These are phyloP conservation scores for Rallus limicola DNA, from an alignment of 2,113 vertebrate species.

Conservation along the genomic window DNA sequence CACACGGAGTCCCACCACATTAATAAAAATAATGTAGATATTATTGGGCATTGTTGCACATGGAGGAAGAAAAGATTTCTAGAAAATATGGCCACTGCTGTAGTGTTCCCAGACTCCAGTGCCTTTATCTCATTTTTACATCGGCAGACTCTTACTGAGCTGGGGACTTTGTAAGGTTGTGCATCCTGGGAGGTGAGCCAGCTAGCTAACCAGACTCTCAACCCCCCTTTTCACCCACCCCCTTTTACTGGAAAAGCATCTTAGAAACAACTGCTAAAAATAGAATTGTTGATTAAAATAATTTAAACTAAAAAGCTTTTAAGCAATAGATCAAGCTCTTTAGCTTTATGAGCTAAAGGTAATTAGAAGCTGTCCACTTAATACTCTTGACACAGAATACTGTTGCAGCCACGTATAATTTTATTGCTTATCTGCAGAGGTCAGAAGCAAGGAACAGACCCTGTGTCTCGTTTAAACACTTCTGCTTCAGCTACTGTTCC, in stretches of 20 bases:
- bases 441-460: slow-evolving; percentile 50
- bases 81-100: not conserved
- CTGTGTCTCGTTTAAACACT: slow-evolving; percentile 44
- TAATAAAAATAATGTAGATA: not conserved
- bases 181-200: slow-evolving; percentile 5
- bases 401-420: slow-evolving; percentile 37
- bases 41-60: not conserved
- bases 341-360: slow-evolving; percentile 48
- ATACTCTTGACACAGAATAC: slow-evolving; percentile 27
- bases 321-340: slow-evolving; percentile 43
- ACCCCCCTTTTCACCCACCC: not conserved
- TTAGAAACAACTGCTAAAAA: slow-evolving; percentile 47
- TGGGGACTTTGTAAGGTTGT: not conserved
- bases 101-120: not conserved
- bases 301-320: slow-evolving; percentile 54
- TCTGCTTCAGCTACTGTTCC: slow-evolving; percentile 18
- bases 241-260: slow-evolving; percentile 28
- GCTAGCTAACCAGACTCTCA: not conserved
- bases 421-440: slow-evolving; percentile 62
- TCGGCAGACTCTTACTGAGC: not conserved
- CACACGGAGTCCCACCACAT: not conserved
- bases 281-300: slow-evolving; percentile 59
- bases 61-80: not conserved
- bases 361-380: slow-evolving; percentile 66
- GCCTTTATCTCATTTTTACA: not conserved